Conservation (phyloP, 2,113 vertebrate genomes). For the Neodontobutis hainanensis region DNA sequence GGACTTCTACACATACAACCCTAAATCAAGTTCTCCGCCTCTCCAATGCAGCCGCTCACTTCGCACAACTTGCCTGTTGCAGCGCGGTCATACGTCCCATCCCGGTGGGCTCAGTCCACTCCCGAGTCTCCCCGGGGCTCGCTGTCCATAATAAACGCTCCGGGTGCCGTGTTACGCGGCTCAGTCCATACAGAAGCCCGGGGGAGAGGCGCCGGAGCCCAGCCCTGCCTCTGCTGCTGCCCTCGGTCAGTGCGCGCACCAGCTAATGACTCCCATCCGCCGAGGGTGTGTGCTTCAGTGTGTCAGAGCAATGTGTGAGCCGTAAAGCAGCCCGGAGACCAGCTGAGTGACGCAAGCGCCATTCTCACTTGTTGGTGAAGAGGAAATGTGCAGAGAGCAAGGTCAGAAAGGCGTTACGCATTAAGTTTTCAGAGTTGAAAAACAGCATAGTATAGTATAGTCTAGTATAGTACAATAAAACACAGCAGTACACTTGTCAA, state of each 20-base stretch:
- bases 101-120: neutral
- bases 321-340: neutral
- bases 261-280: neutral
- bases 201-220: neutral
- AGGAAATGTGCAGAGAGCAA: too few relatives aligned
- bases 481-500: too few relatives aligned
- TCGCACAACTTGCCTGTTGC: conserved; percentile 51
- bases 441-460: too few relatives aligned
- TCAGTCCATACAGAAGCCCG: neutral
- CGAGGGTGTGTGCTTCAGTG: conserved; percentile 13
- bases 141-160: neutral
- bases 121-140: neutral
- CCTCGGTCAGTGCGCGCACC: conserved; percentile 3
- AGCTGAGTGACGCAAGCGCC: neutral
- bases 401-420: too few relatives aligned
- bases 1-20: too few relatives aligned
- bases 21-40: neutral
- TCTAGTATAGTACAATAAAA: too few relatives aligned
- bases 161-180: neutral
- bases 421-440: too few relatives aligned
- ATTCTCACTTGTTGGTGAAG: neutral
- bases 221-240: too few relatives aligned
- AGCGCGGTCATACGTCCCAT: conserved; percentile 23
- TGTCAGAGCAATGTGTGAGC: too few relatives aligned
- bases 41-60: neutral